These are phyloP conservation scores for Ruditapes philippinarum DNA, from an alignment of 1,140 invertebrate genomes.

Conservation along the genomic window DNA sequence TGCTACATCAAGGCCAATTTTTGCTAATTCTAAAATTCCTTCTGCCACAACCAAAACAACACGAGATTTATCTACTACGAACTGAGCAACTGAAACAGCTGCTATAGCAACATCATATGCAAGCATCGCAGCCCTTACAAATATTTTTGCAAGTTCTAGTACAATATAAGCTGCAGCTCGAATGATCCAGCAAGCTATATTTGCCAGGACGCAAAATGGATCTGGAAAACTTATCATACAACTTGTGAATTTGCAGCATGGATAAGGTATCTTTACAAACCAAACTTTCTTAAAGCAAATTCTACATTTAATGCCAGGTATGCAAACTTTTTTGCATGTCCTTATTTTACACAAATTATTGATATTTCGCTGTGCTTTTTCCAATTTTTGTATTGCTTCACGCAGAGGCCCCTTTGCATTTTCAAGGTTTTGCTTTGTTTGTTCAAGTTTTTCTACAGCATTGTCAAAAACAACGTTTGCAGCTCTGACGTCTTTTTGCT, in stretches of 20 bases:
- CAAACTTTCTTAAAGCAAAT: constrained; percentile 23
- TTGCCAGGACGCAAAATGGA: constrained; percentile 40
- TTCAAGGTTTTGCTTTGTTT: constrained; percentile 66
- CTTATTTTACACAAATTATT: constrained; percentile 66
- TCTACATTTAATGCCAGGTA: constrained; percentile 65
- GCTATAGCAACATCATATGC: constrained; percentile 57
- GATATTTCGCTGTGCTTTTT: constrained; percentile 57
- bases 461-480: constrained; percentile 63
- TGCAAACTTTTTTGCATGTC: constrained; percentile 60
- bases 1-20: constrained; percentile 54
- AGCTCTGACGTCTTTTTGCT: constrained; percentile 16
- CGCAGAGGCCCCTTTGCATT: constrained; percentile 62
- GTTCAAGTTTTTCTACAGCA: constrained; percentile 52
- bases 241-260: constrained; percentile 48
- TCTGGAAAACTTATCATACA: constrained; percentile 68
- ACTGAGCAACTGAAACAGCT: constrained; percentile 42
- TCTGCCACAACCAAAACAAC: constrained; percentile 61
- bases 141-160: constrained; percentile 55
- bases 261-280: constrained; percentile 19
- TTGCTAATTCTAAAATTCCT: constrained; percentile 53
- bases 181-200: constrained; percentile 56
- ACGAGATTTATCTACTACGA: constrained; percentile 69
- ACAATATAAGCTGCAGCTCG: constrained; percentile 39
- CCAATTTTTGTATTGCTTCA: constrained; percentile 45
- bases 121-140: constrained; percentile 46